These are phyloP conservation scores for Sepioteuthis lessoniana DNA, from an alignment of 2,888 invertebrate species.

Conservation along the genomic window DNA sequence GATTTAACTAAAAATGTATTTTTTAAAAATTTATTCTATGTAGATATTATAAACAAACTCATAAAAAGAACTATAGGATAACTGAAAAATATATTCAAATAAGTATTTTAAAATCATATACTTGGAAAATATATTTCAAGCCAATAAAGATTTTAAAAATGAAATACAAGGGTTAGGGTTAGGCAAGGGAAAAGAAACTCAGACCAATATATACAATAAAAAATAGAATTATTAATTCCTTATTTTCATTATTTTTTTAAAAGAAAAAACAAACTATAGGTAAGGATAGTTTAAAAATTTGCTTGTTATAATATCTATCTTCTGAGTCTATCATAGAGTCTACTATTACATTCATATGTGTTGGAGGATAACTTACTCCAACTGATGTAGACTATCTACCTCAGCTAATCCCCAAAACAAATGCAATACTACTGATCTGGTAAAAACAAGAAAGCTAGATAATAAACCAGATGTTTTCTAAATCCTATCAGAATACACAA, in stretches of 20 bases:
- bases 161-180: neutral
- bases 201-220: neutral
- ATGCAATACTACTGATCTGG: neutral
- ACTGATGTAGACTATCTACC: neutral
- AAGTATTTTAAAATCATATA: no score
- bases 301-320: neutral
- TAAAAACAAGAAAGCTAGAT: neutral
- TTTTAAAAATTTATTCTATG: no score
- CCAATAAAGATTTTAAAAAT: neutral
- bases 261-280: neutral
- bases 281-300: no score
- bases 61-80: no score
- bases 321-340: neutral
- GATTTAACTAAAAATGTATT: neutral
- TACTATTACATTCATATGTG: no score
- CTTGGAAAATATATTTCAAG: no score
- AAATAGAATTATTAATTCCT: neutral
- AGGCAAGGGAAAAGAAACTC: neutral
- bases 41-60: no score
- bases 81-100: no score
- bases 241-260: neutral
- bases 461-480: no score
- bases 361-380: neutral
- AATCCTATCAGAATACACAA: no score
- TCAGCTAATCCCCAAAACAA: neutral